Evolutionary conservation across 2,888 invertebrate species (phyloP).

Genomic region (Pseudeuparius sepicola): DNA sequence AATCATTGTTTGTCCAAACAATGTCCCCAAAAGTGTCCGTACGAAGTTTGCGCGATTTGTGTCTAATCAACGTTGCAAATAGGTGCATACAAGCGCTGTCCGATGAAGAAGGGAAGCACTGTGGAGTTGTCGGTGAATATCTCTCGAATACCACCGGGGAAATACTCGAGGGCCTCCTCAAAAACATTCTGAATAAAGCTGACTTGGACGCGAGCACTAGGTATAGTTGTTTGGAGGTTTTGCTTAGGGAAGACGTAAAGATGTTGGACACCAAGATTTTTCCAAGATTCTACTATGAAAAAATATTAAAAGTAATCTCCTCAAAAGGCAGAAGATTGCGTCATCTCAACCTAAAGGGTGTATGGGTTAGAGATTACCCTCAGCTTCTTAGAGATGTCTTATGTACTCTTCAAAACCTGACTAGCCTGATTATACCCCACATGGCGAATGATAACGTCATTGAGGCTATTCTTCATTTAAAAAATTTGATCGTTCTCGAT

Average conservation of each 20-base stretch:
- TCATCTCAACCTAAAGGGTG: conserved; percentile 57
- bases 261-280: conserved; percentile 58
- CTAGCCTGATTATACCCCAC: conserved; percentile 56
- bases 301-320: conserved; percentile 51
- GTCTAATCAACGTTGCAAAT: conserved; percentile 51
- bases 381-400: conserved; percentile 51
- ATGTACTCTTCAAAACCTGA: conserved; percentile 48
- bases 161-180: conserved; percentile 58
- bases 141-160: conserved; percentile 47
- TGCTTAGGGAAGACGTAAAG: conserved; percentile 56
- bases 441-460: conserved; percentile 60
- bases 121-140: conserved; percentile 40
- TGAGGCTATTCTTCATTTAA: conserved; percentile 47
- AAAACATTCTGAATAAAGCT: conserved; percentile 53
- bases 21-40: conserved; percentile 60
- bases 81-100: conserved; percentile 52
- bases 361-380: conserved; percentile 62
- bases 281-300: conserved; percentile 60
- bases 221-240: conserved; percentile 53
- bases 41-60: conserved; percentile 48
- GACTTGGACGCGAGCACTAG: conserved; percentile 58
- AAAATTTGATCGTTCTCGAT: conserved; percentile 50
- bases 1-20: conserved; percentile 5
- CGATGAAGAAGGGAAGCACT: conserved; percentile 44
- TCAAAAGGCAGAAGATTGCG: conserved; percentile 54